Base-by-base conservation (phyloP, 2,888 invertebrate genomes). In the Myopa testacea region DNA sequence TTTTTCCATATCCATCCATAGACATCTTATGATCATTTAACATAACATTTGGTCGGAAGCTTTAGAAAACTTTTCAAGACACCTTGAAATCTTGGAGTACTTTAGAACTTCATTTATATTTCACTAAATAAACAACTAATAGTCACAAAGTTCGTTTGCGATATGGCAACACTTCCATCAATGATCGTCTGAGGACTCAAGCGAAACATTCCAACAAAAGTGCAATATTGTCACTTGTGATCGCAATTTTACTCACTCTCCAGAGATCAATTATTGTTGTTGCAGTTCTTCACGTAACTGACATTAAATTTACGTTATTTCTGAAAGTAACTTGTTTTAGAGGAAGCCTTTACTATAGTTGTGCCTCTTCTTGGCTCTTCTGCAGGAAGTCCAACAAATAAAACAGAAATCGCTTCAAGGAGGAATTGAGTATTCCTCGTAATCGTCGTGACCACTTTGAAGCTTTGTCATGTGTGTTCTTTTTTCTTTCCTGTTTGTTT, bases 181-280 rank as follows among this genome's bases (percentile, higher is more conserved):
- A 14, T 38, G 38, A 58, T 60, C 69, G 14, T 8, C 8, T 4
- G 26, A 2, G 26, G 26, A 2, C 26, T 19, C 65, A 52, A 14
- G 19, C 50, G 50, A 65, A 73, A 62, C 67, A 76, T 74, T 75
- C 52, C 62, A 60, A 81, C 82, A 82, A 85, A 86, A 86, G 86
- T 85, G 86, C 86, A 86, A 86, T 86, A 86, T 85, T 85, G 86
- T 86, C 86, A 86, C 83, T 82, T 86, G 83, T 84, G 85, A 86
- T 85, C 73, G 73, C 76, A 74, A 78, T 78, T 78, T 79, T 73
- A 71, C 76, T 69, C 78, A 78, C 78, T 79, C 79, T 73, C 78
- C 38, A 19, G 76, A 79, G 79, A 79, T 76, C 78, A 71, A 76
- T 75, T 74, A 10, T 12, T 45, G 73, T 16, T 26, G 63, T 73